phyloP scores from a whole-genome alignment of 92 coral and sea anemone genomes.

The Heliopora coerulea region DNA sequence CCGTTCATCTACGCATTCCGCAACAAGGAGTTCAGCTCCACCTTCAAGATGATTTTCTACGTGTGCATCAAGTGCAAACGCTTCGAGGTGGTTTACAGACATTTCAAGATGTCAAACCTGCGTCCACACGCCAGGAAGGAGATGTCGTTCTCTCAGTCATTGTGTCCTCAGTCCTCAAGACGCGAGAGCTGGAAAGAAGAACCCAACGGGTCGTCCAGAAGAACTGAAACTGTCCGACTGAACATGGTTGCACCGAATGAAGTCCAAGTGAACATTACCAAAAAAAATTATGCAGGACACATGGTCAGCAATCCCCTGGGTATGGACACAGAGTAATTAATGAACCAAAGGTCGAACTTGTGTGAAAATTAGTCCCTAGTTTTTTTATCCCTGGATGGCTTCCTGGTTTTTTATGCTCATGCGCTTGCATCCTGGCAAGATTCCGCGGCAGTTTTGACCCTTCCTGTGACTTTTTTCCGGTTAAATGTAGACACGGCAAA shows the following conservation, averaged over 20 bases:
- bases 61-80: constrained; percentile 35
- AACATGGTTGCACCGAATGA: constrained; percentile 11
- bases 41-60: constrained; percentile 27
- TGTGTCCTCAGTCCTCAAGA: background rate
- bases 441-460: too few species aligned
- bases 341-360: too few species aligned
- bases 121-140: constrained; percentile 14
- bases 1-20: constrained; percentile 84
- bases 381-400: too few species aligned
- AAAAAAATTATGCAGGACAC: background rate
- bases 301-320: too few species aligned
- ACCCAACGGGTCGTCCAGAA: background rate
- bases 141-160: background rate
- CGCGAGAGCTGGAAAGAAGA: background rate
- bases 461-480: too few species aligned
- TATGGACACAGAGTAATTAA: too few species aligned
- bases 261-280: constrained; percentile 2
- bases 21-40: constrained; percentile 60
- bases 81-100: constrained; percentile 29
- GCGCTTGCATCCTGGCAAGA: too few species aligned
- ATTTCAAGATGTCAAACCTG: constrained; percentile 12
- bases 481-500: too few species aligned
- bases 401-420: too few species aligned
- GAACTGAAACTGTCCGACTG: constrained; percentile 18
- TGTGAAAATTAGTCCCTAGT: too few species aligned